Evolutionary conservation across 2,113 vertebrate genomes (phyloP).

Genomic region (Pteronura brasiliensis): DNA sequence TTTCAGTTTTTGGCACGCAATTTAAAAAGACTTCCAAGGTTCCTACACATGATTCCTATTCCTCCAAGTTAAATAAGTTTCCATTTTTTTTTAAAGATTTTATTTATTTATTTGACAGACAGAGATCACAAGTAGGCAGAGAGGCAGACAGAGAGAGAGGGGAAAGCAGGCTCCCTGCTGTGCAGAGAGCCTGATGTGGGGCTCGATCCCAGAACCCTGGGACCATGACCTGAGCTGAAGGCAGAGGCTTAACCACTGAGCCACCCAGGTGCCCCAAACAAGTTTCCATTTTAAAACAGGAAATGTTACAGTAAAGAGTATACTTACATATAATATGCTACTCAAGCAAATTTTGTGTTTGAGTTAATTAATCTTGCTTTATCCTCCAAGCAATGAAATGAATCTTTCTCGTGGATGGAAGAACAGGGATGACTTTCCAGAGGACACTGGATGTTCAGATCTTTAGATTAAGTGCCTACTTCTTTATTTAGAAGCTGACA

Average conservation of each 20-base stretch:
- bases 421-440: rapidly evolving
- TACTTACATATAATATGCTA: background rate
- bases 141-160: too few species aligned
- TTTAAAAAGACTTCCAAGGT: rapidly evolving
- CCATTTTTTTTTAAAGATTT: too few species aligned
- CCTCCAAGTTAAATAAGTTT: background rate
- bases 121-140: too few species aligned
- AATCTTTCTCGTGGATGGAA: background rate
- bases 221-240: too few species aligned
- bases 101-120: too few species aligned
- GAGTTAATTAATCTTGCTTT: background rate
- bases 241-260: too few species aligned
- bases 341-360: background rate
- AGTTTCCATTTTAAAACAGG: background rate
- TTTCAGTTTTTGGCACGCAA: background rate
- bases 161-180: too few species aligned
- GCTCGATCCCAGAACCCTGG: too few species aligned
- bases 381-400: background rate
- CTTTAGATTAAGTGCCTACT: too few species aligned
- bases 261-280: too few species aligned
- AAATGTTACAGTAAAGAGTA: background rate
- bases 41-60: background rate
- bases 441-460: background rate
- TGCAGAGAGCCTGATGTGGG: too few species aligned
- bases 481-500: background rate